Evolutionary conservation across 2,888 invertebrate genomes (phyloP).

Genomic region (Drosophila macrothrix): DNA sequence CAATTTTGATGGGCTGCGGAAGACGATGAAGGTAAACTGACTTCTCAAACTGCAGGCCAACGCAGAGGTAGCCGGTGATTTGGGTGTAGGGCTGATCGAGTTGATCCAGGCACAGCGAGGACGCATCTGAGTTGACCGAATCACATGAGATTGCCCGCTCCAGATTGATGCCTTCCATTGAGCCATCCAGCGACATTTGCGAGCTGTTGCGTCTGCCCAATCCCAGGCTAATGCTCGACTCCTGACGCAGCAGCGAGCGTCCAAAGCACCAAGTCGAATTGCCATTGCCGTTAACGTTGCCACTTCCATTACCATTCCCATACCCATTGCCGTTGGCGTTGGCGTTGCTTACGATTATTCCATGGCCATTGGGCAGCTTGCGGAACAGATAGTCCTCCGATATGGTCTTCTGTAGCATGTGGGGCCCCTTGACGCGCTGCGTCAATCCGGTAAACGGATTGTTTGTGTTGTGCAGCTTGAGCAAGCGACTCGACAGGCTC

Average conservation of each 20-base stretch:
- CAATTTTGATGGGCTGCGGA: background rate
- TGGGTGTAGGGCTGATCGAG: conserved; percentile 89
- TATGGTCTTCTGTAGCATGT: conserved; percentile 84
- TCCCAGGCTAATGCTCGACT: conserved; percentile 77
- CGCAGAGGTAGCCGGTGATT: conserved; percentile 90
- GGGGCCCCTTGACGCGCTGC: conserved; percentile 82
- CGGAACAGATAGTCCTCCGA: conserved; percentile 84
- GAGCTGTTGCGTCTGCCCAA: conserved; percentile 83
- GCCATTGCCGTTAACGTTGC: conserved; percentile 55
- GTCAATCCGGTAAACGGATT: conserved; percentile 80
- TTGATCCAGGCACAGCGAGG: conserved; percentile 90
- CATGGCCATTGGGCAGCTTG: conserved; percentile 65
- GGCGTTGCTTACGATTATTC: conserved; percentile 19
- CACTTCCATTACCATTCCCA: conserved; percentile 49
- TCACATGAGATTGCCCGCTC: conserved; percentile 91
- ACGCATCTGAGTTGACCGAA: conserved; percentile 91
- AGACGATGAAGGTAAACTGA: conserved; percentile 83
- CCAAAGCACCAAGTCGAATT: conserved; percentile 82
- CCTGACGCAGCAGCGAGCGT: conserved; percentile 81
- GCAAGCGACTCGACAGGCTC: conserved; percentile 70
- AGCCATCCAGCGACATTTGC: conserved; percentile 82
- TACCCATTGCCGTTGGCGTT: conserved; percentile 38
- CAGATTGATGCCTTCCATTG: conserved; percentile 82
- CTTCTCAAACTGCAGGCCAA: conserved; percentile 92
- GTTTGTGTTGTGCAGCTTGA: conserved; percentile 72